phyloP scores from a whole-genome alignment of 1,140 invertebrate species.

The Drosophila triauraria region DNA sequence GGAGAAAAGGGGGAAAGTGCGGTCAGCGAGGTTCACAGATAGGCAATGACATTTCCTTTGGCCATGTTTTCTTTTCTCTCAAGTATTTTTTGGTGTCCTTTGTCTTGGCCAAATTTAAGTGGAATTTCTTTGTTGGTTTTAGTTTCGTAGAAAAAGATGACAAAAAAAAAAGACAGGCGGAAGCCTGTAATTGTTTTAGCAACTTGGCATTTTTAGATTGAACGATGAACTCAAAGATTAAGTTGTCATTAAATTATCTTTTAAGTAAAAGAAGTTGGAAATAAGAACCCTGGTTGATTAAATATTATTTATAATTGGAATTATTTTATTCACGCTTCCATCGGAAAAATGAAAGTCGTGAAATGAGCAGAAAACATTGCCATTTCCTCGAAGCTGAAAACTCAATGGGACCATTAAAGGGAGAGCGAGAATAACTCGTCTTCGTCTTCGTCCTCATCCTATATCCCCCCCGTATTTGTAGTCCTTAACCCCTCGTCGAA shows the following conservation, averaged over 20 bases:
- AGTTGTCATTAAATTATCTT: not conserved
- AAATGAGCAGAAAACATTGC: constrained; percentile 42
- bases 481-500: not conserved
- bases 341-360: constrained; percentile 15
- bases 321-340: constrained; percentile 4
- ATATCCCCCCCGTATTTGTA: constrained; percentile 7
- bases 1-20: not conserved
- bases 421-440: constrained; percentile 3
- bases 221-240: not conserved
- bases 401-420: constrained; percentile 60
- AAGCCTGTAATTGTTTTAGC: constrained; percentile 49
- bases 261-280: not conserved
- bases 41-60: constrained; percentile 41
- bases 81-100: constrained; percentile 9
- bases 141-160: not conserved
- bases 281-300: too few species aligned
- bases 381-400: constrained; percentile 57
- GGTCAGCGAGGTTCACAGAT: constrained; percentile 21
- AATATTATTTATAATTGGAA: constrained; percentile 17
- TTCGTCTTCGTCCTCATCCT: not conserved
- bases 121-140: constrained; percentile 24
- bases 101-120: constrained; percentile 31
- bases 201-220: constrained; percentile 8
- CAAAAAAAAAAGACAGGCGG: constrained; percentile 23
- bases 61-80: constrained; percentile 3